Conservation (phyloP, 1,140 invertebrate species). For the Triops longicaudatus region DNA sequence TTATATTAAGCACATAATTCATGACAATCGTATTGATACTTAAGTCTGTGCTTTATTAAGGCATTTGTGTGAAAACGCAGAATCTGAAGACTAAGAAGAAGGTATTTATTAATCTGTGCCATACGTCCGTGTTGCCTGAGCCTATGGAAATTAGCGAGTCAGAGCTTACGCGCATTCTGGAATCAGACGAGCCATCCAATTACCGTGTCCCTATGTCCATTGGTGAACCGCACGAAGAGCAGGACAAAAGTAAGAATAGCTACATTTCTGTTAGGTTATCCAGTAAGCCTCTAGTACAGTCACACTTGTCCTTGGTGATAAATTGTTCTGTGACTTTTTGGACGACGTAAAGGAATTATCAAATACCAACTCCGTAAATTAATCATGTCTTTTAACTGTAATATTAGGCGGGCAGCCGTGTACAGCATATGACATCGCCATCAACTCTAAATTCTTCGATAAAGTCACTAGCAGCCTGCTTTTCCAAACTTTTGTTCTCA, state of each 20-base stretch:
- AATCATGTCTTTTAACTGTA: constrained; percentile 31
- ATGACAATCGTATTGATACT: too few relatives aligned
- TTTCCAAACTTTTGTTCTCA: constrained; percentile 65
- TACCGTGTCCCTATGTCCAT: constrained; percentile 82
- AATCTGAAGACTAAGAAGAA: constrained; percentile 58
- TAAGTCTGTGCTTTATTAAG: too few relatives aligned
- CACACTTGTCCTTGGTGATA: neutral
- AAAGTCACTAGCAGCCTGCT: constrained; percentile 56
- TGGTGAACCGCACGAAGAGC: constrained; percentile 63
- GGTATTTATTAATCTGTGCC: constrained; percentile 70
- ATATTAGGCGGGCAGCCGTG: constrained; percentile 51
- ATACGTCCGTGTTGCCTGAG: constrained; percentile 61
- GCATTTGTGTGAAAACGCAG: constrained; percentile 72
- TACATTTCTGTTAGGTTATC: neutral
- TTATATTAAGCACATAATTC: too few relatives aligned
- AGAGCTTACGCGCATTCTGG: constrained; percentile 50
- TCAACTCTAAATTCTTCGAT: constrained; percentile 59
- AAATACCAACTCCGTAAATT: neutral
- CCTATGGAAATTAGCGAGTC: constrained; percentile 70
- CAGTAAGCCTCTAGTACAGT: too few relatives aligned
- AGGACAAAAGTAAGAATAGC: constrained; percentile 57
- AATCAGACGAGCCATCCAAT: constrained; percentile 57
- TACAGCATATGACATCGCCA: constrained; percentile 65
- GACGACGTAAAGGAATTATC: neutral
- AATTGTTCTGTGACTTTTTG: too few relatives aligned